These are phyloP conservation scores for Cyanistes caeruleus DNA, from an alignment of 2,113 vertebrate species.

Conservation along the genomic window DNA sequence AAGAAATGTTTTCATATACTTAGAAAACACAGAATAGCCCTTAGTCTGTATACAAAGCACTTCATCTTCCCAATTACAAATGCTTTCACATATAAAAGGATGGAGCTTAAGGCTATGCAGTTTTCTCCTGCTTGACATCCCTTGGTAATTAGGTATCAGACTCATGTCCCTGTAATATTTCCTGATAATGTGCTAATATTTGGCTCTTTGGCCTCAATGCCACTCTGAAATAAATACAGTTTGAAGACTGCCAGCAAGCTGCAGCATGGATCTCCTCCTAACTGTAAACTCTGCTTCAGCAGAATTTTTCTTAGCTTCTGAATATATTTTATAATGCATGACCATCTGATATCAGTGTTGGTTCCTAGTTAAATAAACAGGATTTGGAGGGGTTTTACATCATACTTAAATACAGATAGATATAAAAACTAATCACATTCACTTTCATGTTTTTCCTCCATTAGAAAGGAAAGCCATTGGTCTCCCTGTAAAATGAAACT, in stretches of 20 bases:
- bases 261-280: neutral
- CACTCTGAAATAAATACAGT: neutral
- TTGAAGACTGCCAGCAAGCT: neutral
- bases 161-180: neutral
- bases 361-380: neutral
- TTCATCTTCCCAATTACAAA: neutral
- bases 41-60: neutral
- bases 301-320: neutral
- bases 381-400: rapidly evolving
- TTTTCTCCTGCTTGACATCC: neutral
- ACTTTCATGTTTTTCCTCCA: neutral
- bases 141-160: neutral
- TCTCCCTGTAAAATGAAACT: neutral
- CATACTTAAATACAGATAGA: neutral
- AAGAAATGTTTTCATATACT: neutral
- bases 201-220: neutral
- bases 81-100: neutral
- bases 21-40: neutral
- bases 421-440: neutral
- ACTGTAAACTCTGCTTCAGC: neutral
- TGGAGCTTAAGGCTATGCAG: neutral
- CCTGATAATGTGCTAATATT: neutral
- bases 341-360: neutral
- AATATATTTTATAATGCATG: neutral
- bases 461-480: neutral